Evolutionary conservation across 2,888 invertebrate species (phyloP).

Genomic region (Hyposoter dolosus): DNA sequence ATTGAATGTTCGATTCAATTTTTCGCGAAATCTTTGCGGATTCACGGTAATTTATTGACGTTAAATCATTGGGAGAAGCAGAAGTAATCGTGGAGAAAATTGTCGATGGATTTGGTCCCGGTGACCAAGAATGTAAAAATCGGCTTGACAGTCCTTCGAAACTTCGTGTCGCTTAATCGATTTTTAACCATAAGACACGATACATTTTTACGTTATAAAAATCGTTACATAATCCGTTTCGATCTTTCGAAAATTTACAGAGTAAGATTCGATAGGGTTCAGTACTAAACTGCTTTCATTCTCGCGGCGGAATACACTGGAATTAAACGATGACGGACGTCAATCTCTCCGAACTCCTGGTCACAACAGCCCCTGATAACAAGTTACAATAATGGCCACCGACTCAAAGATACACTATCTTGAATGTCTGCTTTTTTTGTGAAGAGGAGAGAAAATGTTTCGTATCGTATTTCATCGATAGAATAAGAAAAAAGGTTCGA

Average conservation of each 20-base stretch:
- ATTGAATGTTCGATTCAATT: neutral
- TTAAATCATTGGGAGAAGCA: neutral
- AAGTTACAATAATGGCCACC: slow-evolving; percentile 60
- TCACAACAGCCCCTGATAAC: slow-evolving; percentile 59
- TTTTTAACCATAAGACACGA: neutral
- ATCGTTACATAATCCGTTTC: neutral
- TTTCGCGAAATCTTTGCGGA: neutral
- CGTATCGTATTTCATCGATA: neutral
- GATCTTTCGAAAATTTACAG: neutral
- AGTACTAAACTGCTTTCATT: slow-evolving; percentile 20
- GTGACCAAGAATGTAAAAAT: neutral
- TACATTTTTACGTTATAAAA: neutral
- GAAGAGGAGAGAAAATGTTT: neutral
- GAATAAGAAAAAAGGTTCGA: slow-evolving; percentile 6
- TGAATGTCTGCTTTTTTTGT: neutral
- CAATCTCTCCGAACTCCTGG: slow-evolving; percentile 34
- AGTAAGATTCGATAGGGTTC: neutral
- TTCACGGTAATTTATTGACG: neutral
- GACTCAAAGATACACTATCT: slow-evolving; percentile 59
- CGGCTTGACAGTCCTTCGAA: neutral
- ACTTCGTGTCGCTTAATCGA: slow-evolving; percentile 9
- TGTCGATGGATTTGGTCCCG: neutral
- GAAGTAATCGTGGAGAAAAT: neutral
- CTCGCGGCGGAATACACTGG: slow-evolving; percentile 47
- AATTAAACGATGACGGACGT: slow-evolving; percentile 45